Evolutionary conservation across 2,888 invertebrate species (phyloP).

Genomic region (Beris morrisii): DNA sequence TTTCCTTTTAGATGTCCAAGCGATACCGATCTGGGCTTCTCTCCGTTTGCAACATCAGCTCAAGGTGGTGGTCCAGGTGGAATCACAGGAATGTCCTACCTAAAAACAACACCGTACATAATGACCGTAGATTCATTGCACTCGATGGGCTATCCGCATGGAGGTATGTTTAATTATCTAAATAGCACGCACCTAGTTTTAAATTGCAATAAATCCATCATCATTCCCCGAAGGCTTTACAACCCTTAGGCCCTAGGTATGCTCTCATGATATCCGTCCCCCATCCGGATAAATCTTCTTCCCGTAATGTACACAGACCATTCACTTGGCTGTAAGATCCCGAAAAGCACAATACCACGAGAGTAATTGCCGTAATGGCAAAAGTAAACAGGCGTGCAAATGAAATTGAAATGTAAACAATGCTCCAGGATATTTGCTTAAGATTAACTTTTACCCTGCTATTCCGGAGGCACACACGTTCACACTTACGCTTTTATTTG

Average conservation of each 20-base stretch:
- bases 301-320: neutral
- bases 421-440: conserved; percentile 43
- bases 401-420: conserved; percentile 39
- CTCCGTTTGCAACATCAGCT: conserved; percentile 57
- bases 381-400: conserved; percentile 36
- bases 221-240: neutral
- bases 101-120: conserved; percentile 64
- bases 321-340: conserved; percentile 12
- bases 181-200: too few species aligned
- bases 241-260: neutral
- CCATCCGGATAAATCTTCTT: too few species aligned
- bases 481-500: conserved; percentile 36
- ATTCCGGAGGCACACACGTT: conserved; percentile 30
- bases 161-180: conserved; percentile 53
- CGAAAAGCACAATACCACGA: conserved; percentile 15
- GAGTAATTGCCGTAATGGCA: conserved; percentile 36
- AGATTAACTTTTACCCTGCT: conserved; percentile 42
- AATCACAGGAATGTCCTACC: conserved; percentile 61
- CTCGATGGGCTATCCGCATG: conserved; percentile 66
- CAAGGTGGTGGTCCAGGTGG: conserved; percentile 59
- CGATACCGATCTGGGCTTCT: conserved; percentile 62
- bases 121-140: conserved; percentile 68
- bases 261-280: too few species aligned
- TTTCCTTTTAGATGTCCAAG: conserved; percentile 59
- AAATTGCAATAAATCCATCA: conserved; percentile 13